Evolutionary conservation across 2,113 vertebrate genomes (phyloP), one percentile per base, ranked within the genome.

Genomic region (Lonchura striata): DNA sequence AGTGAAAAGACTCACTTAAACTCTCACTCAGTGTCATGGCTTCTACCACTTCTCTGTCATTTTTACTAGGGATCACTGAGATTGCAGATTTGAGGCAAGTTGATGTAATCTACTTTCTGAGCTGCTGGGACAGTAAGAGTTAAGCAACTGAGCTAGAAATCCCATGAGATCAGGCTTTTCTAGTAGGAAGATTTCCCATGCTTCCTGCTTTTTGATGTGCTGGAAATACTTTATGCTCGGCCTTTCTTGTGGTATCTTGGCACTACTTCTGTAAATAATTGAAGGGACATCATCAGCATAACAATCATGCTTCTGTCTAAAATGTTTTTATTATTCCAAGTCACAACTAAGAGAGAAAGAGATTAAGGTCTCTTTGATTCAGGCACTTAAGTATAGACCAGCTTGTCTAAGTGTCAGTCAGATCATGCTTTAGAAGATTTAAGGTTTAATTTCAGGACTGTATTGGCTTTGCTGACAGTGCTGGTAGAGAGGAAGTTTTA

Each of bases 181-280:
- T 74, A 94, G 82, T 56, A 72, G 90, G 79, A 96, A 92, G 79
- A 92, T 93, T 96, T 97, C 90, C 94, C 85, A 84, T 92, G 82
- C 92, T 96, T 97, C 96, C 96, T 96, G 90, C 90, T 95, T 96
- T 97, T 96, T 96, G 90, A 95, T 95, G 92, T 94, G 65, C 85
- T 94, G 94, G 90, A 96, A 97, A 94, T 95, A 84, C 52, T 89
- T 95, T 53, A 68, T 89, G 91, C 83, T 96, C 22, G 10, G 92
- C 56, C 91, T 95, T 96, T 97, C 90, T 96, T 97, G 90, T 94
- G 93, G 95, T 97, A 93, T 94, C 93, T 96, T 97, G 95, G 96
- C 94, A 96, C 56, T 79, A 60, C 72, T 95, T 96, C 90, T 96
- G 93, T 94, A 96, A 96, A 93, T 86, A 96, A 28, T 92, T 92